Base-by-base conservation (phyloP, 2,113 vertebrate genomes). In the Pungitius pungitius region DNA sequence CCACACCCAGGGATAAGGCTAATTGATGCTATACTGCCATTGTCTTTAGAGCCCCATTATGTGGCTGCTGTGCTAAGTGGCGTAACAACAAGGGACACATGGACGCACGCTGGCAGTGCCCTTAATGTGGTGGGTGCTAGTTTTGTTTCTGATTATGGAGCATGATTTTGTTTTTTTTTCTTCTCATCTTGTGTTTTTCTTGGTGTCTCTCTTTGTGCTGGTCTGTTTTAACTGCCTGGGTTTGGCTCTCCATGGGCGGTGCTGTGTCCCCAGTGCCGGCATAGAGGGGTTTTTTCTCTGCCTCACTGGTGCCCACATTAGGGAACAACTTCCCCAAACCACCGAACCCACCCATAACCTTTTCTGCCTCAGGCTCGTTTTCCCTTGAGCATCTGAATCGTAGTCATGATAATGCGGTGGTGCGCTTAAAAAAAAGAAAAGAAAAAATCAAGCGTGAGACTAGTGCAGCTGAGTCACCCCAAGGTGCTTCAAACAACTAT, bases 61-160 rank as follows among this genome's bases (percentile, higher is more conserved):
- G 89, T 69, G 90, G 91, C 81, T 54, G 58, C 75, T 13, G 80
- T 42, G 58, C 90, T 89, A 90, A 93, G 80, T 85, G 72, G 84
- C 68, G 49, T 56, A 81, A 54, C 85, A 90, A 85, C 68, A 54
- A 87, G 80, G 78, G 72, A 73, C 78, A 87, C 75, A 91, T 91
- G 90, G 72, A 81, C 69, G 78, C 80, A 82, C 73, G 30, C 33
- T 78, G 81, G 66, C 84, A 64, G 58, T 62, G 59, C 52, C 81
- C 75, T 93, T 92, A 54, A 90, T 93, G 93, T 91, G 91, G 91
- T 64, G 59, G 75, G 56, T 70, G 15, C 13, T 20, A 71, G 82
- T 82, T 91, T 91, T 87, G 88, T 86, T 91, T 91, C 80, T 88
- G 66, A 92, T 91, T 92, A 90, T 75, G 68, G 87, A 76, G 89